A percentile compares a stretch with the other conserved stretches of the same genome.
Conservation (phyloP, 2,888 invertebrate genomes). For the Oligia fasciuncula region DNA sequence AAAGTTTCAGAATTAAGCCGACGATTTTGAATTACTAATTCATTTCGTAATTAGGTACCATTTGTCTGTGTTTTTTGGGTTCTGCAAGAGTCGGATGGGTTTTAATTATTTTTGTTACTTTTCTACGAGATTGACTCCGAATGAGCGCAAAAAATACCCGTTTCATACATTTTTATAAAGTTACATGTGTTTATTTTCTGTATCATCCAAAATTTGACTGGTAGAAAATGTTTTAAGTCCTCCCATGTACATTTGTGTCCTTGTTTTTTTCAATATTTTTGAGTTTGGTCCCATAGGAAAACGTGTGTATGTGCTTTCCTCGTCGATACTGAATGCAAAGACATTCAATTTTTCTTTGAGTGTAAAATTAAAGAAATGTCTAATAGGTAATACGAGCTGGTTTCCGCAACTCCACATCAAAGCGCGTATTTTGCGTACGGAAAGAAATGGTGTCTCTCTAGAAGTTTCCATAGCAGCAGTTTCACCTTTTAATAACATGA, state of each 20-base stretch:
- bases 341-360: not conserved
- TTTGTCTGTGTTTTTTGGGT: not conserved
- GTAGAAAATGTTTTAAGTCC: not conserved
- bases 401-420: too few relatives aligned
- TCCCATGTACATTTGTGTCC: not conserved
- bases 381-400: too few relatives aligned
- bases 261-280: not conserved
- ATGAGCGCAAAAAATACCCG: not conserved
- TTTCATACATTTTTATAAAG: not conserved
- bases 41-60: constrained; percentile 18
- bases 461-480: not conserved
- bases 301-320: too few relatives aligned
- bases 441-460: too few relatives aligned
- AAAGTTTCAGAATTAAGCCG: constrained; percentile 15
- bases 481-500: not conserved
- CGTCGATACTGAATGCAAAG: not conserved
- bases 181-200: not conserved
- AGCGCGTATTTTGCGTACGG: too few relatives aligned
- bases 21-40: constrained; percentile 22
- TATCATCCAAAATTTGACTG: not conserved
- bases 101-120: not conserved
- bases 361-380: not conserved
- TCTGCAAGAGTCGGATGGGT: not conserved
- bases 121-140: not conserved
- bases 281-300: not conserved